phyloP scores from a whole-genome alignment of 2,797 vertebrate genomes.

The Petrocephalus sullivani region DNA sequence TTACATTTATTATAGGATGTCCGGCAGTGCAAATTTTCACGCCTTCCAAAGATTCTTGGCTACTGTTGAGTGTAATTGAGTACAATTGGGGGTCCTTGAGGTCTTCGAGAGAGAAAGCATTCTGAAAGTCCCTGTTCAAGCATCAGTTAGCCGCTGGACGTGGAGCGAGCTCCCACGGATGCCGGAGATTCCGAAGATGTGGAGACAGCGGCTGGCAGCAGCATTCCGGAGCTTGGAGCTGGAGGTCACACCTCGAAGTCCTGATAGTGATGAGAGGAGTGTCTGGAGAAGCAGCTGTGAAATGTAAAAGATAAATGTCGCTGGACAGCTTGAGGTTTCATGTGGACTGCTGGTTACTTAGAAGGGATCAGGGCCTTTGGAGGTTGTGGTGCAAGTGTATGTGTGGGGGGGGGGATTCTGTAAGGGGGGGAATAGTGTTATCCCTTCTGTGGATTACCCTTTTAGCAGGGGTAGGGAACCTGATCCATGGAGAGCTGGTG shows the following conservation, averaged over 20 bases:
- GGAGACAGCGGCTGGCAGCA: neutral
- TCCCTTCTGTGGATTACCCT: neutral
- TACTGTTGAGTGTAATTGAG: neutral
- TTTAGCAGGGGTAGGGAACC: neutral
- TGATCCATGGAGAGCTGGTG: no score
- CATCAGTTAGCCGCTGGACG: neutral
- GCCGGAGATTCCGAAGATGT: slow-evolving; percentile 40
- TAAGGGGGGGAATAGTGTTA: neutral
- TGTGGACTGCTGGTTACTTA: neutral
- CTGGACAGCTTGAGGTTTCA: neutral
- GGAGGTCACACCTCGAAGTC: slow-evolving; percentile 32
- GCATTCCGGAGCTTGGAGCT: slow-evolving; percentile 33
- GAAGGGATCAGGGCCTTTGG: neutral
- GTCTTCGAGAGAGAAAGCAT: neutral
- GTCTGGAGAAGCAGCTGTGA: slow-evolving; percentile 32
- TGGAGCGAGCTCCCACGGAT: slow-evolving; percentile 23
- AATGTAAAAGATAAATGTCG: slow-evolving; percentile 9
- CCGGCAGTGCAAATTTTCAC: neutral
- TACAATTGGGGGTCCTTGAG: neutral
- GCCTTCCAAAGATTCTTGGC: neutral
- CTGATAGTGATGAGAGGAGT: slow-evolving; percentile 35
- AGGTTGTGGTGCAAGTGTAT: neutral
- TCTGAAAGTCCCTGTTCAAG: neutral
- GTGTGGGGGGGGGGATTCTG: neutral
- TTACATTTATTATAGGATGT: neutral